Evolutionary conservation across 2,888 invertebrate genomes (phyloP).

Genomic region (Cephus pulcher): DNA sequence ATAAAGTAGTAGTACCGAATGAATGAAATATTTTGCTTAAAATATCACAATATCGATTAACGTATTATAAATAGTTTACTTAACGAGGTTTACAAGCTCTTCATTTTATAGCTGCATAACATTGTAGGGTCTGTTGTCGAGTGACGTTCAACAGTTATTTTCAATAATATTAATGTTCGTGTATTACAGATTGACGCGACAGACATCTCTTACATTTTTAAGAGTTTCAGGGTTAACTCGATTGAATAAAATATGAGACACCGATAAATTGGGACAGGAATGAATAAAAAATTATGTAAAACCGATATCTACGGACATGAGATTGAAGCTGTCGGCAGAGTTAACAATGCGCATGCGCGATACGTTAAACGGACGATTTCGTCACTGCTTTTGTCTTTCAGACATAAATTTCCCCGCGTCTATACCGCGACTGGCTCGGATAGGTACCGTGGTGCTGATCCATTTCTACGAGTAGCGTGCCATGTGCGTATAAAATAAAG

Average conservation of each 20-base stretch:
- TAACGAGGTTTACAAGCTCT: background rate
- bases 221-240: background rate
- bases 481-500: background rate
- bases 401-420: background rate
- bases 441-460: background rate
- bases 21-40: background rate
- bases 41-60: background rate
- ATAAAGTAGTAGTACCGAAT: too few relatives aligned
- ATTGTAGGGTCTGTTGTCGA: background rate
- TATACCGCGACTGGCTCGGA: background rate
- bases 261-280: background rate
- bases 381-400: background rate
- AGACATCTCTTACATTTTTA: background rate
- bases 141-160: background rate
- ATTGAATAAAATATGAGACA: background rate
- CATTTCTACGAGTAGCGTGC: background rate
- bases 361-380: background rate
- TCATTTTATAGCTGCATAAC: background rate
- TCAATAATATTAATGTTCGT: background rate
- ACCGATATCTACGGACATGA: background rate
- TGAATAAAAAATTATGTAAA: background rate
- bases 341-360: background rate
- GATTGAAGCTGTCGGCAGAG: background rate
- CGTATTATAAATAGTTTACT: background rate
- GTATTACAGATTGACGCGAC: background rate